Evolutionary conservation across 1,140 invertebrate species (phyloP), one percentile per base, ranked within the genome.

Genomic region (Cydia fagiglandana): DNA sequence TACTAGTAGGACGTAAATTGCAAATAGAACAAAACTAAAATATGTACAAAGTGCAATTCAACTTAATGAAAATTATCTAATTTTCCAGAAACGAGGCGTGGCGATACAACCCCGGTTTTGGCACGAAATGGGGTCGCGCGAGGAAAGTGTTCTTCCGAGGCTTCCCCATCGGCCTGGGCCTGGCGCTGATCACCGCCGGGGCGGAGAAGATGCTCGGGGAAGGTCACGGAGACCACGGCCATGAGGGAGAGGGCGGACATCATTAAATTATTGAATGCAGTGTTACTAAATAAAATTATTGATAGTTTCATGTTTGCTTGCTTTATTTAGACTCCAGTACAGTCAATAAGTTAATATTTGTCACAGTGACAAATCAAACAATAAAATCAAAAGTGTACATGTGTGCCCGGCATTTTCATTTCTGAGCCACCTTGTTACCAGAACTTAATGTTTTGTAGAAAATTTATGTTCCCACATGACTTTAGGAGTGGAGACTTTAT

Each of bases 81-180:
- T 73, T 83, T 92, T 87, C 10, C 86, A 96, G 96, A 83, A 98
- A 98, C 93, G 95, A 97, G 91, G 96, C 96, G 0, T 98, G 97
- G 97, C 92, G 96, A 20, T 97, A 94, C 80, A 80, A 95, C 82
- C 88, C 88, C 61, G 93, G 94, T 50, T 83, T 93, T 73, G 95
- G 91, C 66, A 94, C 93, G 1, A 94, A 92, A 0, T 79, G 83
- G 47, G 74, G 56, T 0, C 30, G 82, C 41, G 79, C 88, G 0
- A 80, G 85, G 5, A 81, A 76, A 4, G 81, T 92, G 1, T 84
- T 95, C 24, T 94, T 94, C 75, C 90, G 95, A 73, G 96, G 96
- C 2, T 93, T 95, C 53, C 93, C 92, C 80, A 85, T 93, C 30
- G 96, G 96, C 7, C 83, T 96, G 74, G 94, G 85, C 20, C 94